Evolutionary conservation across 1,140 invertebrate genomes (phyloP), one percentile per base, ranked within the genome.

Genomic region (Cyclina sinensis): DNA sequence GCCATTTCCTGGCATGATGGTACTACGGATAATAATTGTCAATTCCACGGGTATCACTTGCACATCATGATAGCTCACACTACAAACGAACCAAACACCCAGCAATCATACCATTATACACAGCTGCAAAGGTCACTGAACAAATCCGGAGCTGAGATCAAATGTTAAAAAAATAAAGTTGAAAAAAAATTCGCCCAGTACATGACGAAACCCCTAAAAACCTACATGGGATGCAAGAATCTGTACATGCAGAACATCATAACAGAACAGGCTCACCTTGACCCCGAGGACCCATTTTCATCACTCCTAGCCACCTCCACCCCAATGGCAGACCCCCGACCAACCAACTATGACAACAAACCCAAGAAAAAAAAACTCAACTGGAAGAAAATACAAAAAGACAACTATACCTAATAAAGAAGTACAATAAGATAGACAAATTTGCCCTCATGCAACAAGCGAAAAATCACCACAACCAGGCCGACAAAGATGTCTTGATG

Each of bases 1-100:
- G 65, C 27, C 11, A 70, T 70, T 18, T 70, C 65, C 14, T 70
- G 65, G 65, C 65, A 70, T 21, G 32, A 70, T 21, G 65, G 65
- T 2, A 30, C 24, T 2, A 32, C 24, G 32, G 65, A 70, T 27
- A 14, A 3, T 2, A 70, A 70, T 21, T 70, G 65, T 70, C 65
- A 70, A 70, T 14, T 30, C 32, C 65, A 70, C 32, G 65, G 35
- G 24, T 70, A 18, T 30, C 65, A 70, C 35, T 30, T 70, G 11
- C 65, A 70, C 24, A 70, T 70, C 65, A 5, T 70, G 2, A n/a
- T 14, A 5, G 4, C 5, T 4, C 65, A 57, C 4, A 5, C 18
- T 3, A 11, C 51, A 21, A 57, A 57, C 21, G 51, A 32, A 70
- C 65, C 27, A 14, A 39, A 32, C 27, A 70, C 32, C 3, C 27